Base-by-base conservation (phyloP, 2,113 vertebrate species). In the Malurus elegans region DNA sequence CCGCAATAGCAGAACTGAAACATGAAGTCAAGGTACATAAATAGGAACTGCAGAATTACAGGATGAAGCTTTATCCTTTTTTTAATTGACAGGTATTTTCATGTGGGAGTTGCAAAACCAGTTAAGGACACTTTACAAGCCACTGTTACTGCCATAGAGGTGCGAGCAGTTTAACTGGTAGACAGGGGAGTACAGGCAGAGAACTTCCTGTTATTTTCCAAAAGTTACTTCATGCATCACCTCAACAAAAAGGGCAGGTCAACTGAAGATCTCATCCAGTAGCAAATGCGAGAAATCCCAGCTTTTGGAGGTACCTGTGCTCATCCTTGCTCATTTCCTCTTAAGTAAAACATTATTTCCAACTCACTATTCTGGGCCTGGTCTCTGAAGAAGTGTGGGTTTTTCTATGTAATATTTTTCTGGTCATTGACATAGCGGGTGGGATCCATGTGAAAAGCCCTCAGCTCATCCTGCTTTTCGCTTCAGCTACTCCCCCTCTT, bases 11-110 rank as follows among this genome's bases (percentile, higher is more conserved):
- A 73, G 64, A 86, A 94, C 4, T 57, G 79, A 93, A 93, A 86
- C 20, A 26, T 18, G 48, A 88, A 72, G 44, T 61, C 42, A 34
- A 62, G 15, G 71, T 58, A 80, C 56, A 44, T 26, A 94, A 94
- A 92, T 23, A 90, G 67, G 62, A 97, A 82, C 64, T 4, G 36
- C 54, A 66, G 31, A 85, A 79, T 85, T 72, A 79, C 61, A 89
- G 79, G 72, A 81, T 58, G 61, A 84, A 69, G 53, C 58, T 54
- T 61, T 29, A 87, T 73, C 61, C 66, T 84, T 87, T 86, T 8
- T 8, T 48, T 58, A 87, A 78, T 50, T 25, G 58, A 58, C 75
- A 70, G 73, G 21, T 91, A 57, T 32, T 89, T 79, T 64, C 36
- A 32, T 0, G 17, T 82, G 57, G 87, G 85, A 95, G 85, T 40